phyloP scores from a whole-genome alignment of 2,113 vertebrate genomes.

The Rostratula benghalensis region DNA sequence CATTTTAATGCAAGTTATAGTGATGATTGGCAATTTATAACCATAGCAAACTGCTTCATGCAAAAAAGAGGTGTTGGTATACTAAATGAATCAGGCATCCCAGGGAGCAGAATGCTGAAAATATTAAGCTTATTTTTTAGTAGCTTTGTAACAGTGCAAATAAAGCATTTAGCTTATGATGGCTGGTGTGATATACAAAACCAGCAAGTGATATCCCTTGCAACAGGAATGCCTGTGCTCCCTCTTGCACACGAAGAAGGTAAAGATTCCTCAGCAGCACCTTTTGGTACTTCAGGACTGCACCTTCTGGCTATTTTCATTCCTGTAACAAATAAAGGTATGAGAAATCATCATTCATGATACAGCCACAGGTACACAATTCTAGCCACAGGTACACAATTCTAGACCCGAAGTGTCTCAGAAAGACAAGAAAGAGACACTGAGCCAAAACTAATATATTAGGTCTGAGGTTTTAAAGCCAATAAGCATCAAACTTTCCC shows the following conservation, averaged over 20 bases:
- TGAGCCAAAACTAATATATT: background rate
- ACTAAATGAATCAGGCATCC: background rate
- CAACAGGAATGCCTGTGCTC: background rate
- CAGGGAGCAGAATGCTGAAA: background rate
- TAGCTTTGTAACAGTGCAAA: background rate
- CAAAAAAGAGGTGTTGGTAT: background rate
- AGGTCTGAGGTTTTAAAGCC: background rate
- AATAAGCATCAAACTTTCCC: background rate
- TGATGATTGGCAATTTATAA: background rate
- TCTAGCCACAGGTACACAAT: fast-evolving
- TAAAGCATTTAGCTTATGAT: background rate
- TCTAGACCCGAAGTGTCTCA: background rate
- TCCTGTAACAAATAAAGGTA: background rate
- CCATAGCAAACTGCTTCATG: background rate
- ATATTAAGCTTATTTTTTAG: background rate
- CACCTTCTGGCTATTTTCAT: background rate
- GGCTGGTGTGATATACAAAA: background rate
- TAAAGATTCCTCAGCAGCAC: background rate
- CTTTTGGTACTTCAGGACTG: background rate
- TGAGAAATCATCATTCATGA: background rate
- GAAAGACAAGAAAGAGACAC: background rate
- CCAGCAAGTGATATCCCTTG: background rate
- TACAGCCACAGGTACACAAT: background rate
- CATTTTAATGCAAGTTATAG: background rate
- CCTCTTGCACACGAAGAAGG: background rate